Base-by-base conservation (phyloP, 2,113 vertebrate species). In the Poeciliopsis occidentalis region DNA sequence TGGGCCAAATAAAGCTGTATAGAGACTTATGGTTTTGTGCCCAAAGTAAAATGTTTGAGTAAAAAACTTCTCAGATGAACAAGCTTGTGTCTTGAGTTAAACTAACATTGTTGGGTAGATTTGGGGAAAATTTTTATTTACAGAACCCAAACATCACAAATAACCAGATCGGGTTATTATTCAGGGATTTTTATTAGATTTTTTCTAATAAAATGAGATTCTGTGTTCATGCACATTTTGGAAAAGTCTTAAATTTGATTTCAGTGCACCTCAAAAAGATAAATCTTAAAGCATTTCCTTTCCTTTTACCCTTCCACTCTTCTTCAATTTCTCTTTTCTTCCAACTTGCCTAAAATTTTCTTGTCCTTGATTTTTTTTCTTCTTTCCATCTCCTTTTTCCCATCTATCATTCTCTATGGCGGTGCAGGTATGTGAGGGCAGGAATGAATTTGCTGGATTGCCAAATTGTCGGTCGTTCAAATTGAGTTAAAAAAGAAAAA, bases 41-140 rank as follows among this genome's bases (percentile, higher is more conserved):
- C 88, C 82, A 73, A 70, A 90, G 80, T 91, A 82, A 91, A 85
- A 75, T 89, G 86, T 88, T 89, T 90, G 78, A 94, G 92, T 92
- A 90, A 93, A 92, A 74, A 73, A 71, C 68, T 73, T 60, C 68
- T 62, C 47, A 54, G 75, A 81, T 88, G 73, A 83, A 22, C 78
- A 24, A 10, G 17, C 4, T 64, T 34, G 15, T 64, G 10, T 32
- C 24, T 1, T n/a, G 51, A 24, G 24, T n/a, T 57, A 11, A 57
- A 10, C 51, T n/a, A 24, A 24, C 51, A 24, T 54, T 24, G 22
- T 54, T 54, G 51, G 51, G 51, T 24, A 54, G 6, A 24, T 24
- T n/a, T 10, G 10, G 17, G 4, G 22, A n/a, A 24, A 57, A 47
- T 47, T 47, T 47, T 54, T 54, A 1, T 19, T 54, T 57, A n/a